Conservation (phyloP, 2,888 invertebrate species). For the Ecliptopera silaceata region DNA sequence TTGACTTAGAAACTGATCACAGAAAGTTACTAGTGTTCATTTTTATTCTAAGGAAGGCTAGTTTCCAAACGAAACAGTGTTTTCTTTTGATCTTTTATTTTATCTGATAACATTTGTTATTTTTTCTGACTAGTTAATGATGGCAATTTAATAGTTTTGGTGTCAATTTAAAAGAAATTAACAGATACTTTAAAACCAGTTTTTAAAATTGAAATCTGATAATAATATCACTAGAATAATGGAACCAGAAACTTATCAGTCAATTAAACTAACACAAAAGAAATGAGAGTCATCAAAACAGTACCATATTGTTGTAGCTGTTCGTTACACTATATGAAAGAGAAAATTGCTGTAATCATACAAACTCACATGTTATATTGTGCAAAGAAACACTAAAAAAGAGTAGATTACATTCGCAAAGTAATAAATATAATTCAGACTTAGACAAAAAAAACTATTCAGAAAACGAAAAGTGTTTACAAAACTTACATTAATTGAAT, state of each 20-base stretch:
- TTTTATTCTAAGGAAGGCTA: too few relatives aligned
- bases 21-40: too few relatives aligned
- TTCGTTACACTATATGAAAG: slow-evolving; percentile 46
- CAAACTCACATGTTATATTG: slow-evolving; percentile 42
- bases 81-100: too few relatives aligned
- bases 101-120: too few relatives aligned
- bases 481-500: too few relatives aligned
- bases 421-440: too few relatives aligned
- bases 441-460: too few relatives aligned
- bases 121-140: too few relatives aligned
- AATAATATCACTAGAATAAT: slow-evolving; percentile 10
- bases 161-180: neutral
- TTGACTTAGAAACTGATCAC: too few relatives aligned
- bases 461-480: too few relatives aligned
- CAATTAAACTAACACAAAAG: slow-evolving; percentile 41
- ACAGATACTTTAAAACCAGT: neutral
- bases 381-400: neutral
- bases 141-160: neutral
- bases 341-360: slow-evolving; percentile 47
- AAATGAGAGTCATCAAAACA: slow-evolving; percentile 42
- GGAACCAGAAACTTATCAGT: slow-evolving; percentile 34
- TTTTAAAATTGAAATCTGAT: neutral
- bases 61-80: too few relatives aligned
- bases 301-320: slow-evolving; percentile 47
- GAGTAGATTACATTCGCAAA: neutral